Percentiles rank a stretch among this genome's conserved stretches.
Conservation (phyloP, 2,888 invertebrate species). For the Troides aeacus region DNA sequence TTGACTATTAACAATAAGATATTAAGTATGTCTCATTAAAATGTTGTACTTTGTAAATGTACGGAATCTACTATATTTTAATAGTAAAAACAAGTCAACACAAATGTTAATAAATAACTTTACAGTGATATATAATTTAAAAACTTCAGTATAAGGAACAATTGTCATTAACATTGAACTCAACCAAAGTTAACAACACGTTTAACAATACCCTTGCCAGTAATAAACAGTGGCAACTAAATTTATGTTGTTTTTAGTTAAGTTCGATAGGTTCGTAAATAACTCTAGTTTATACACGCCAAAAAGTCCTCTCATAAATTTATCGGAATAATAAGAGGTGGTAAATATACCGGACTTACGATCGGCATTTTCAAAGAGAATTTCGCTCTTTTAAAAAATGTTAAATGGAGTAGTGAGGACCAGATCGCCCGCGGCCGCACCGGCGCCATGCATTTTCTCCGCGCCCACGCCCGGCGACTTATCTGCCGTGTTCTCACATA, state of each 20-base stretch:
- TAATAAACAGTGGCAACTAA: background rate
- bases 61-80: no score
- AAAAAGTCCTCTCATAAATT: background rate
- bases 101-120: no score
- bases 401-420: conserved; percentile 16
- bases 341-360: background rate
- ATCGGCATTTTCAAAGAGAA: conserved; percentile 20
- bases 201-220: background rate
- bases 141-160: no score
- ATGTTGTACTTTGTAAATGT: no score
- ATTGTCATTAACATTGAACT: no score
- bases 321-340: background rate
- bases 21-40: background rate
- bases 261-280: background rate
- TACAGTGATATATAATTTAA: no score
- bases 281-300: background rate
- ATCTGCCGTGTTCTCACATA: conserved; percentile 73
- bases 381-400: conserved; percentile 15
- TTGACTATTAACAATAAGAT: background rate
- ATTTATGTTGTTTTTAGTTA: background rate
- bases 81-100: no score
- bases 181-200: background rate
- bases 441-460: conserved; percentile 61
- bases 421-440: conserved; percentile 44
- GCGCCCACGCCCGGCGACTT: conserved; percentile 66